Base-by-base conservation (phyloP, 2,888 invertebrate species). In the Aplocera efformata region DNA sequence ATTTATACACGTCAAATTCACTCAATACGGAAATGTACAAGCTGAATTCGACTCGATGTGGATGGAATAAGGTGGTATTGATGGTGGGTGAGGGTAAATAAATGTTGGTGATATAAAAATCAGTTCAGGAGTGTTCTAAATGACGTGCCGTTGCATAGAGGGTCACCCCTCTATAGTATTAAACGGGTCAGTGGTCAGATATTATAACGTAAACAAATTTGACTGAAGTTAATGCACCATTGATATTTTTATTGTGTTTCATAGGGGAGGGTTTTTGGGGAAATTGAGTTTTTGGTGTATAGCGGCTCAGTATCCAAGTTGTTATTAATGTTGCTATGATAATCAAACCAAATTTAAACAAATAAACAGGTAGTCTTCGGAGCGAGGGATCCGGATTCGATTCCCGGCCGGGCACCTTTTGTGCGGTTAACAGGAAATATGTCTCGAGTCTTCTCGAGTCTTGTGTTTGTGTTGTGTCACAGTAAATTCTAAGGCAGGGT, bases 181-280 rank as follows among this genome's bases (percentile, higher is more conserved):
- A 82, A 82, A 72, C 80, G 85, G 83, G 75, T 79, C 83, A 84
- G 56, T 79, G 76, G 77, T 71, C 86, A 84, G 79, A 84, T 85
- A 84, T 79, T 77, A 78, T 75, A 72, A 78, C 65, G 73, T 72
- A 83, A 83, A 85, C 83, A 84, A 82, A 84, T 82, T 85, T 68
- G 72, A 73, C 72, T 74, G 77, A 74, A 71, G 80, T 79, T 77
- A 75, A 83, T 83, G 82, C 81, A 71, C 72, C 81, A 79, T 79
- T 81, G 83, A 73, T 80, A 78, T 79, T 80, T 79, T 51, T 50
- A 53, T 49, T 44, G 28, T 42, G 25, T 28, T 48, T 39, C 39
- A 9, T 32, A 41, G 48, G 46, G 42, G 32, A 30, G 13, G 6
- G 17, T 10, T 29, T 27, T 11, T 24, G 30, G 37, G 37, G 37